Evolutionary conservation across 2,113 vertebrate species (phyloP), one percentile per base, ranked within the genome.

Genomic region (Scomber scombrus): DNA sequence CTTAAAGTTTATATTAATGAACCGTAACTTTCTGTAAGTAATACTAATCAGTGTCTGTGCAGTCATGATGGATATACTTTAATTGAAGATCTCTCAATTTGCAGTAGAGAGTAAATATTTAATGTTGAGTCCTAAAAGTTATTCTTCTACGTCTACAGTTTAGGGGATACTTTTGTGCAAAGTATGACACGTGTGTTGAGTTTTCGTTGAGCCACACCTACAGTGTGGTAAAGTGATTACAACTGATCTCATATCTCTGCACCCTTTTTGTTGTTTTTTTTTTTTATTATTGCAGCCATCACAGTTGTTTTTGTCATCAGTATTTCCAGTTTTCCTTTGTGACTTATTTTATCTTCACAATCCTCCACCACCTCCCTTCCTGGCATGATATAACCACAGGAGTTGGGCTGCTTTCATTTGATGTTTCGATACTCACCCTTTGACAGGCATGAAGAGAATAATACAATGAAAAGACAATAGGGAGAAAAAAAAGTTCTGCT

Each of bases 361-460:
- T 29, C 23, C 68, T 67, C 43, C 29, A 26, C 23, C 23, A 26
- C 3, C 23, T 26, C 23, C 23, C 10, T 13, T 13, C 40, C 54
- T 75, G 18, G 29, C 5, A 29, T 34, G 75, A 63, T 49, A 40
- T 60, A 29, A 31, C 52, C 43, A 31, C 66, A 31, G 29, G 26
- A 57, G 72, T 26, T 26, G 23, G 23, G 23, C 23, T 26, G 23
- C 23, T 26, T 62, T 77, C 23, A 50, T 85, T 52, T 77, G 66
- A 77, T 52, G 58, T 40, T 16, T 51, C 19, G n/a, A 18, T 29
- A 23, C n/a, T n/a, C n/a, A n/a, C 26, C 43, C 46, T 2, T 31
- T 34, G 14, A 47, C 5, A 0, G n/a, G 23, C 23, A 26, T 26
- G 23, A 26, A 70, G 13, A 65, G 16, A 61, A 19, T n/a, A 50